Base-by-base conservation (phyloP, 2,797 vertebrate genomes). In the Pogoniulus pusillus region DNA sequence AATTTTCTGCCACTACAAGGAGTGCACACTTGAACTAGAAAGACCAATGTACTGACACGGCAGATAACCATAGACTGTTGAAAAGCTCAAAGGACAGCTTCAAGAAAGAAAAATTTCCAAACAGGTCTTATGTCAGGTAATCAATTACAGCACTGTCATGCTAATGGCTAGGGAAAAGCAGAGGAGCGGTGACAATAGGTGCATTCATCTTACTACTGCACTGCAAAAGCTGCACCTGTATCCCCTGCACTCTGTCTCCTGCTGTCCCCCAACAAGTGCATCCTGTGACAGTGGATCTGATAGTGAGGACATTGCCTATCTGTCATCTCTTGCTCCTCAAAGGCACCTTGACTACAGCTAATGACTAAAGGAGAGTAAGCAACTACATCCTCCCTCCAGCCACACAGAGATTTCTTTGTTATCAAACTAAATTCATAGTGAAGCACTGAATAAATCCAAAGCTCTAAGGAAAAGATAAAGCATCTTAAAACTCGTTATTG, bases 271-370 rank as follows among this genome's bases (percentile, higher is more conserved):
- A 69, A 96, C 95, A 93, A 95, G 94, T 80, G 89, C 90, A 93
- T 94, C 88, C 90, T 19, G 1, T 86, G 96, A 96, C 96, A 93
- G 94, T n/a, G 76, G 82, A 94, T 94, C 96, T 91, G 96, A 96
- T 85, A 91, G 17, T 54, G 58, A 72, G 70, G 90, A 96, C 39
- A 7, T 69, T 62, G 82, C 76, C 93, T 90, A 97, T 98, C 96
- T 84, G 96, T 98, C 97, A 98, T 97, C 90, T 95, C 77, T 96
- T 96, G 93, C 83, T 78, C 84, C 96, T 97, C 95, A 98, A 98
- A 98, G 97, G 97, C 98, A 98, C 97, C 97, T 98, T 98, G 97
- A 91, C 94, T 95, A 73, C 68, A 43, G 79, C 90, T 95, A 97
- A 96, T 84, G 83, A 93, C 88, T 89, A 57, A 94, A 94, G 64